These are phyloP conservation scores for Phycodurus eques DNA, from an alignment of 2,113 vertebrate species.

Conservation along the genomic window DNA sequence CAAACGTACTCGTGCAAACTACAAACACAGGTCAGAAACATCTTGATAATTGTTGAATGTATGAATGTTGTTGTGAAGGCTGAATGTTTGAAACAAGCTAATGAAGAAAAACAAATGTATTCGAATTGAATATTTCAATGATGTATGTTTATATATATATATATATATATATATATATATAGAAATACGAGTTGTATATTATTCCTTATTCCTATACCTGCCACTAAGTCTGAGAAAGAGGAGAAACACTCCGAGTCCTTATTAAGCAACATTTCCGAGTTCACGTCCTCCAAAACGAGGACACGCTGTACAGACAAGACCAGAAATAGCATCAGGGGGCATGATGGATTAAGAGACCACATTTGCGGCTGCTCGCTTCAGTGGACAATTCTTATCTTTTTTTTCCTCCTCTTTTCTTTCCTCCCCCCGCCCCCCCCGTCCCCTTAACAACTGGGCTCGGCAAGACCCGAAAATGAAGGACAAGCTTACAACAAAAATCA, in stretches of 20 bases:
- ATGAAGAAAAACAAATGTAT: too few species aligned
- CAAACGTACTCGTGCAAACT: too few species aligned
- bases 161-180: neutral
- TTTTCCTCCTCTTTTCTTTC: too few species aligned
- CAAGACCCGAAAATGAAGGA: neutral
- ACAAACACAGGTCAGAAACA: too few species aligned
- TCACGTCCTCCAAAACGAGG: conserved; percentile 8
- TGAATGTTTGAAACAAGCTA: too few species aligned
- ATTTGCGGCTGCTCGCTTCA: neutral
- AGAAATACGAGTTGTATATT: neutral
- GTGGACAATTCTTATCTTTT: neutral
- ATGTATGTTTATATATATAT: too few species aligned
- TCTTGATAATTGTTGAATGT: too few species aligned
- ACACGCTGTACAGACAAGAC: neutral
- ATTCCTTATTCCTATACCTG: too few species aligned
- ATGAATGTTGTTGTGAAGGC: too few species aligned
- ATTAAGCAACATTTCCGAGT: conserved; percentile 6
- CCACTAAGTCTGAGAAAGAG: neutral
- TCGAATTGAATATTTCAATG: too few species aligned
- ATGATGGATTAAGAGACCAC: neutral
- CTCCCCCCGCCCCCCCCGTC: too few species aligned
- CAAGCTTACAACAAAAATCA: neutral
- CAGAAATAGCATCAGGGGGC: neutral
- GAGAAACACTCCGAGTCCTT: conserved; percentile 7
- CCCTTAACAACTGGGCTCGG: neutral